Conservation (phyloP, 2,113 vertebrate genomes). For the Lampris megalopsis region DNA sequence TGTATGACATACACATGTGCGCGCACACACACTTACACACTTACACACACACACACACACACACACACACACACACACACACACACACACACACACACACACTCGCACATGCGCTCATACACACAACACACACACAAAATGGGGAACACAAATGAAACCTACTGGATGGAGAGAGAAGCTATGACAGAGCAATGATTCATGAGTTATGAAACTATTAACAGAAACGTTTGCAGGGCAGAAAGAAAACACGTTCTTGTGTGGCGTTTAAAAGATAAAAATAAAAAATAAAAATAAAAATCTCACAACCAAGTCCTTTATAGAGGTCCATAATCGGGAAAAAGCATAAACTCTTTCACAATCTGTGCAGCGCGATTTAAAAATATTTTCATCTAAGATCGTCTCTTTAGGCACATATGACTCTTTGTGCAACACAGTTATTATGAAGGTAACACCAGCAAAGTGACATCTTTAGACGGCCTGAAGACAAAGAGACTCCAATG, state of each 20-base stretch:
- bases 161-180: conserved; percentile 54
- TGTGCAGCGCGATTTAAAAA: conserved; percentile 58
- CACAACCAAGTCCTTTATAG: conserved; percentile 41
- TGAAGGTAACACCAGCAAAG: conserved; percentile 40
- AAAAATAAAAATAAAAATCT: conserved; percentile 6
- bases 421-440: conserved; percentile 60
- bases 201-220: conserved; percentile 57
- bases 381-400: conserved; percentile 51
- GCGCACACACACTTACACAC: neutral
- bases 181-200: conserved; percentile 59
- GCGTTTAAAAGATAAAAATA: conserved; percentile 7
- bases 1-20: conserved; percentile 45
- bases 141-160: conserved; percentile 21
- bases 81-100: conserved; percentile 11
- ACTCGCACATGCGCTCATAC: too few relatives aligned
- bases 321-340: conserved; percentile 17
- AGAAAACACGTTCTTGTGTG: too few relatives aligned
- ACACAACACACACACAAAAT: conserved; percentile 31
- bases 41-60: conserved; percentile 14
- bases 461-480: conserved; percentile 36
- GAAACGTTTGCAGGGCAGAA: conserved; percentile 13
- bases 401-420: conserved; percentile 73
- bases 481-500: conserved; percentile 15
- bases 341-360: conserved; percentile 29
- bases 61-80: conserved; percentile 25